Percentiles rank a stretch among this genome's conserved stretches.
These are phyloP conservation scores for Platichthys flesus DNA, from an alignment of 2,113 vertebrate genomes.

Conservation along the genomic window DNA sequence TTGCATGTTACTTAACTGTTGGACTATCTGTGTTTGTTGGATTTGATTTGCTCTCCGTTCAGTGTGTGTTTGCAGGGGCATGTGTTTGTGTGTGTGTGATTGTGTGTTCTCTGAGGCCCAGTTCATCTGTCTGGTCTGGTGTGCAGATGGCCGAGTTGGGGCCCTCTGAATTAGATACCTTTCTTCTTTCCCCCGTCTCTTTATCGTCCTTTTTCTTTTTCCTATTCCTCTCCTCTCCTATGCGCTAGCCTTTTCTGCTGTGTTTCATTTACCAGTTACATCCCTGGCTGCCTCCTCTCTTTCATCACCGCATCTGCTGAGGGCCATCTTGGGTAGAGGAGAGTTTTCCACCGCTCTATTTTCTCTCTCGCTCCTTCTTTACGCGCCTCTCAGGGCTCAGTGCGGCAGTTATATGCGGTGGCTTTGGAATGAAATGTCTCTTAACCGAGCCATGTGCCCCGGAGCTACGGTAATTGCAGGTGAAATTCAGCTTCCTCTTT, in stretches of 20 bases:
- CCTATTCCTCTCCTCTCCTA: conserved; percentile 1
- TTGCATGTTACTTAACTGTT: conserved; percentile 54
- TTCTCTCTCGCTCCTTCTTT: conserved; percentile 72
- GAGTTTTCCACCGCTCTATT: conserved; percentile 74
- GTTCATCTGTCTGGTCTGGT: conserved; percentile 83
- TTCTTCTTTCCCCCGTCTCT: conserved; percentile 52
- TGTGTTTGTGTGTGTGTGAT: conserved; percentile 26
- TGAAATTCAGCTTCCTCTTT: conserved; percentile 84
- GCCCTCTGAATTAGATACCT: conserved; percentile 78
- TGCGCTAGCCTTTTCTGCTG: conserved; percentile 25
- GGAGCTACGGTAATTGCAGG: conserved; percentile 83
- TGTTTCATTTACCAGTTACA: conserved; percentile 76
- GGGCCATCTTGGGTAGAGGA: conserved; percentile 77
- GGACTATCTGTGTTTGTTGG: conserved; percentile 61
- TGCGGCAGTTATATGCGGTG: conserved; percentile 66
- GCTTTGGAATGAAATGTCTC: conserved; percentile 81
- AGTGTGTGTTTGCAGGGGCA: conserved; percentile 30
- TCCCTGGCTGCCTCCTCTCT: conserved; percentile 74
- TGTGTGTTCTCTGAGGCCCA: conserved; percentile 71
- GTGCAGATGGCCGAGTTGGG: conserved; percentile 81
- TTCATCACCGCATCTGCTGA: conserved; percentile 78
- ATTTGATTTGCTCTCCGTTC: conserved; percentile 70
- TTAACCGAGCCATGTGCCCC: conserved; percentile 78
- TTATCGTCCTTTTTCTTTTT: conserved; percentile 17
- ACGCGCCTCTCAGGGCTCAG: conserved; percentile 75